Evolutionary conservation across 2,888 invertebrate species (phyloP).

Genomic region (Phrixothrix hirtus): DNA sequence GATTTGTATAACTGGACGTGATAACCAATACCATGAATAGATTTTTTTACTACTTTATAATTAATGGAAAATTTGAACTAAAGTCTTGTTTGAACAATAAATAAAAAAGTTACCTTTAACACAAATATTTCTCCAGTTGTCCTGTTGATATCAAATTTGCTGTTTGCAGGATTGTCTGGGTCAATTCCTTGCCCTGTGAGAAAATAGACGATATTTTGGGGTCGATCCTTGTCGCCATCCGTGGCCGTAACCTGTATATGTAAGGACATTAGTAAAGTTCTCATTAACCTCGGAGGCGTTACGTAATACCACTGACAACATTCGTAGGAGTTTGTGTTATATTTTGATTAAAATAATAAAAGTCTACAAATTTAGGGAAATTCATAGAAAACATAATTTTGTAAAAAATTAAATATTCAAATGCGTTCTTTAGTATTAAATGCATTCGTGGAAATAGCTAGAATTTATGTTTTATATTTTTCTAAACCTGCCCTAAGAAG

Average conservation of each 20-base stretch:
- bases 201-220: conserved; percentile 94
- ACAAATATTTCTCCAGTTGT: conserved; percentile 96
- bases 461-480: background rate
- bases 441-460: too few species aligned
- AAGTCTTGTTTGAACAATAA: too few species aligned
- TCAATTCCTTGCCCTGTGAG: conserved; percentile 94
- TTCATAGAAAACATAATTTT: too few species aligned
- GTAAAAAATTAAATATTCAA: too few species aligned
- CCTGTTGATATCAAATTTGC: conserved; percentile 95
- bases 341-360: background rate
- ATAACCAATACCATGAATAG: too few species aligned
- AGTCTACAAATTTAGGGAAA: too few species aligned
- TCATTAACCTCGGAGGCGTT: conserved; percentile 23
- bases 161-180: conserved; percentile 91
- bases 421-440: too few species aligned
- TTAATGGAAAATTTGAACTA: too few species aligned
- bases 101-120: conserved; percentile 78
- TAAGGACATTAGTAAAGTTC: conserved; percentile 16
- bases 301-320: conserved; percentile 17
- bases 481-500: background rate
- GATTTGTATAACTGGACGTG: too few species aligned
- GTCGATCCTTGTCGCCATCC: conserved; percentile 93
- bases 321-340: conserved; percentile 4
- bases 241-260: conserved; percentile 84
- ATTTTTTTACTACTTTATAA: too few species aligned